Percentiles rank a stretch among this genome's conserved stretches.
phyloP scores from a whole-genome alignment of 2,113 vertebrate genomes.

The Pseudolaguvia tuberculata region DNA sequence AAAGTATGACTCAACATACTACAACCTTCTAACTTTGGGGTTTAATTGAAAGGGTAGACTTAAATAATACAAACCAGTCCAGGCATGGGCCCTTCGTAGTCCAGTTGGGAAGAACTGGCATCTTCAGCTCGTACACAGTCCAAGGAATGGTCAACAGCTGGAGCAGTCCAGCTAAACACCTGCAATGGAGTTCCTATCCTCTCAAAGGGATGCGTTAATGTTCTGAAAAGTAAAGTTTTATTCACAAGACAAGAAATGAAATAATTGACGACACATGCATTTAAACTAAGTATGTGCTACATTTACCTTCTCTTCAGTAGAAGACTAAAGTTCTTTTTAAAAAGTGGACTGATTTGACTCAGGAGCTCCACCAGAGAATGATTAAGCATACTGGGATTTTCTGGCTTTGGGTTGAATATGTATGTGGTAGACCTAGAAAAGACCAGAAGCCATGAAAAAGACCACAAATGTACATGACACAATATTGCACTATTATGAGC shows the following conservation, averaged over 20 bases:
- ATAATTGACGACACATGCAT: background rate
- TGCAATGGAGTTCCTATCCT: slow-evolving; percentile 89
- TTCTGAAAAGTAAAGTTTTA: slow-evolving; percentile 59
- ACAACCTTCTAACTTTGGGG: background rate
- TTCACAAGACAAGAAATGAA: background rate
- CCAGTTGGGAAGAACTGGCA: slow-evolving; percentile 78
- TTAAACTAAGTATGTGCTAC: background rate
- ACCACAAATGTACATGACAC: background rate
- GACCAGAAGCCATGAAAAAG: slow-evolving; percentile 10
- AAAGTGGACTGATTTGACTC: slow-evolving; percentile 88
- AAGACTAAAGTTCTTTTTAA: slow-evolving; percentile 86
- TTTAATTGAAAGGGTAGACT: background rate
- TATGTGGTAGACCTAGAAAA: slow-evolving; percentile 83
- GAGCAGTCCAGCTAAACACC: slow-evolving; percentile 89
- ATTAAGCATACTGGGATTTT: slow-evolving; percentile 86
- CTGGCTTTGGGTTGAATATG: slow-evolving; percentile 91
- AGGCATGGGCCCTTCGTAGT: slow-evolving; percentile 86
- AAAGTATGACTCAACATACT: background rate
- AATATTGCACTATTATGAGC: background rate
- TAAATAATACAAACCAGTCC: slow-evolving; percentile 74
- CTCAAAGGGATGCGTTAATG: slow-evolving; percentile 89
- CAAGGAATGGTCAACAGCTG: slow-evolving; percentile 79
- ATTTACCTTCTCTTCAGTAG: slow-evolving; percentile 89
- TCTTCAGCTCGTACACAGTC: slow-evolving; percentile 89
- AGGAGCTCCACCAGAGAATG: slow-evolving; percentile 93